Evolutionary conservation across 2,888 invertebrate species (phyloP).

Genomic region (Antheraea yamamai): DNA sequence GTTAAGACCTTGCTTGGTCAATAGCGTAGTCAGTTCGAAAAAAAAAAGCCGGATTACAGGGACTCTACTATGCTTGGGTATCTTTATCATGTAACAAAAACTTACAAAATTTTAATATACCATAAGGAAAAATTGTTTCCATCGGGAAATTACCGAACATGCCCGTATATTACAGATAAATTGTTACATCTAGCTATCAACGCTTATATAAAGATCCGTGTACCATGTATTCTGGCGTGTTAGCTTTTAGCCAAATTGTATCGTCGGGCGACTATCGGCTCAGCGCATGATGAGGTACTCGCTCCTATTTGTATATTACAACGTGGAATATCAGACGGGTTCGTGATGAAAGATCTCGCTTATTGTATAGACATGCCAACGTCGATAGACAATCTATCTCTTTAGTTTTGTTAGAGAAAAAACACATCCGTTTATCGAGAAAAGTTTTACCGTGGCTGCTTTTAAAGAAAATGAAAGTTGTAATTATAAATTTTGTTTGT

Average conservation of each 20-base stretch:
- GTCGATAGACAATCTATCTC: neutral
- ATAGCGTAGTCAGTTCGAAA: too few species aligned
- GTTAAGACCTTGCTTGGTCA: too few species aligned
- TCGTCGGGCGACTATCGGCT: conserved; percentile 38
- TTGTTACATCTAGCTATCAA: conserved; percentile 28
- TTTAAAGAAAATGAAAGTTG: neutral
- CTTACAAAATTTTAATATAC: too few species aligned
- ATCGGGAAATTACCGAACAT: too few species aligned
- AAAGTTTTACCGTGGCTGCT: neutral
- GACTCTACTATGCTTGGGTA: too few species aligned
- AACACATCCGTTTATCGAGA: neutral
- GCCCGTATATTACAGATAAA: neutral
- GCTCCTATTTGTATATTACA: conserved; percentile 24
- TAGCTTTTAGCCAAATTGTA: conserved; percentile 60
- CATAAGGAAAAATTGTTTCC: too few species aligned
- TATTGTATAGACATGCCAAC: neutral
- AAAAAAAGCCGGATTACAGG: too few species aligned
- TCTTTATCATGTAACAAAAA: too few species aligned
- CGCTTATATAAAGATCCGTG: conserved; percentile 30
- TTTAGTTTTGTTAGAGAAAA: neutral
- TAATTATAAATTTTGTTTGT: neutral
- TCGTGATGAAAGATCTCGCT: conserved; percentile 19
- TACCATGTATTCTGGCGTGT: conserved; percentile 44
- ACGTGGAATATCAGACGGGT: conserved; percentile 20
- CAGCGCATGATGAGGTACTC: conserved; percentile 28